Evolutionary conservation across 2,113 vertebrate species (phyloP), one percentile per base, ranked within the genome.

Genomic region (Andinoacara biseriatus): DNA sequence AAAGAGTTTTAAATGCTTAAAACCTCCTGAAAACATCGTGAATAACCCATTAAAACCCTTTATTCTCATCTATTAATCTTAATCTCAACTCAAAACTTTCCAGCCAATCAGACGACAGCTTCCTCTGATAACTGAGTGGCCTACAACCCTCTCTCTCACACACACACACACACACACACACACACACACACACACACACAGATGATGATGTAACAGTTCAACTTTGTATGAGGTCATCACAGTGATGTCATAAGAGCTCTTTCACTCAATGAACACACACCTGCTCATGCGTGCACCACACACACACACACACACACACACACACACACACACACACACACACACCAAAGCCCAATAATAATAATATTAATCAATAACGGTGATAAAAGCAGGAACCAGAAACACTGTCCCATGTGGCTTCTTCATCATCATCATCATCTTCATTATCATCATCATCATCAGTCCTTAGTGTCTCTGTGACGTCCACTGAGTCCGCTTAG

Each of bases 141-240:
- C 65, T 29, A 49, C 49, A 22, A 20, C 40, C 15, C 62, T 4
- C 58, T 11, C 49, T 18, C 35, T 9, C 35, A 2, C 35, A 26
- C 43, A 63, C 56, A 58, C 35, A 76, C 2, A 22, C 9, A 49
- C 38, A 43, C 40, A 15, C 33, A 35, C 5, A 8, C 7, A 38
- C 52, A 9, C 9, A 49, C 35, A 8, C 18, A 10, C 49, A 18
- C 33, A 58, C 8, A 18, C 26, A 59, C n/a, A 10, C 49, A 61
- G 74, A 6, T 57, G 11, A 60, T 72, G 74, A 87, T 49, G 79
- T 62, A 13, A 60, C 29, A 56, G 29, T 65, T 87, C 29, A 79
- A 56, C 40, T 82, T 81, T 40, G 77, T 76, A 80, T 88, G 89
- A 91, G 35, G 81, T 94, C 89, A 92, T 94, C 94, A 93, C 91